Evolutionary conservation across 2,888 invertebrate species (phyloP).

Genomic region (Hyppa rectilinea): DNA sequence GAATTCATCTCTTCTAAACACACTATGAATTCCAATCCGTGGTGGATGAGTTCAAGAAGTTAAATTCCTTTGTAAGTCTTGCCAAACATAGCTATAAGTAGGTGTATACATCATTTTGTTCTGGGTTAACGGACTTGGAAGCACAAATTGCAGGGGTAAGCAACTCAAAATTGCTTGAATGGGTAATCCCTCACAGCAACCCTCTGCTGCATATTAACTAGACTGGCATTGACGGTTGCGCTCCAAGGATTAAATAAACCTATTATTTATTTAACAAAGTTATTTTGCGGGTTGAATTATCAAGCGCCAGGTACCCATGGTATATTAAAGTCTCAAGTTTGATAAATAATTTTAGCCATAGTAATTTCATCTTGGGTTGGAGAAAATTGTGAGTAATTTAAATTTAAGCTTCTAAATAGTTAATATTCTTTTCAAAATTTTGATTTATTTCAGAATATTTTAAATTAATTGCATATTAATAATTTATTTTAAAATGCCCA

Average conservation of each 20-base stretch:
- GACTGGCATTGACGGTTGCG: slow-evolving; percentile 57
- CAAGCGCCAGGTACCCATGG: slow-evolving; percentile 34
- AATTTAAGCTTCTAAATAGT: slow-evolving; percentile 18
- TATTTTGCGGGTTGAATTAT: slow-evolving; percentile 51
- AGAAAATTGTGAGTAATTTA: slow-evolving; percentile 24
- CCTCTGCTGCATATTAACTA: slow-evolving; percentile 63
- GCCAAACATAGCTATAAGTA: neutral
- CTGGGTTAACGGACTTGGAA: slow-evolving; percentile 58
- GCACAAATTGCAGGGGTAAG: slow-evolving; percentile 62
- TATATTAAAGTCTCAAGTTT: slow-evolving; percentile 52
- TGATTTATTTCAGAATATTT: neutral
- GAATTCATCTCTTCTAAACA: neutral
- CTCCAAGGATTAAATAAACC: slow-evolving; percentile 52
- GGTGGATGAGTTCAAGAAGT: slow-evolving; percentile 7
- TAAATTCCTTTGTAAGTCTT: slow-evolving; percentile 17
- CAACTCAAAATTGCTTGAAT: slow-evolving; percentile 61
- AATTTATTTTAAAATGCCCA: neutral
- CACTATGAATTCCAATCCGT: neutral
- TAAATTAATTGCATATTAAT: neutral
- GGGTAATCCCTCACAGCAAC: slow-evolving; percentile 57
- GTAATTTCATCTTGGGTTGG: slow-evolving; percentile 37
- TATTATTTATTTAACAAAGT: slow-evolving; percentile 60
- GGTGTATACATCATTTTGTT: slow-evolving; percentile 27
- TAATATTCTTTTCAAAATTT: slow-evolving; percentile 14
- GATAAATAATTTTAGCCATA: slow-evolving; percentile 38